These are phyloP conservation scores for Magallana nippona DNA, from an alignment of 2,888 invertebrate species.

Conservation along the genomic window DNA sequence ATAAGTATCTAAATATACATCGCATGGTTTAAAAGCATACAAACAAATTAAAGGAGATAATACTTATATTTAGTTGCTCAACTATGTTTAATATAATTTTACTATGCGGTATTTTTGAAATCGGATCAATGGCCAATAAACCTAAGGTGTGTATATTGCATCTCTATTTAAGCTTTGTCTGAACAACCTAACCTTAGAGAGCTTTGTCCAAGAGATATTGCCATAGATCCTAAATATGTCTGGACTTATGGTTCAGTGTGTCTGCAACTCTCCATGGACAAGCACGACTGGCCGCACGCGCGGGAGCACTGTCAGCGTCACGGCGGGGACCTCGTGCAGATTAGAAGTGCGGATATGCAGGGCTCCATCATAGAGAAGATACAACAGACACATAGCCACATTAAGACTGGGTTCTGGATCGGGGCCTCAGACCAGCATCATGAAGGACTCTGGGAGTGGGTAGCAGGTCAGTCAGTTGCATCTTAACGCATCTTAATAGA, in stretches of 20 bases:
- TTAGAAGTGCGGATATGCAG: constrained; percentile 63
- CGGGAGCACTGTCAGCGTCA: constrained; percentile 57
- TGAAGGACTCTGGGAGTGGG: constrained; percentile 71
- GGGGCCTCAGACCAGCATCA: constrained; percentile 70
- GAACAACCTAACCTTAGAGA: neutral
- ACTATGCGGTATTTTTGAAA: too few species aligned
- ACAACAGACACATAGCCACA: constrained; percentile 59
- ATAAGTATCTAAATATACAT: too few species aligned
- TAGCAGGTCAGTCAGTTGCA: constrained; percentile 57
- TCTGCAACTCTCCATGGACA: constrained; percentile 37
- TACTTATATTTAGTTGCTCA: too few species aligned
- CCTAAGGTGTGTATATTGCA: too few species aligned
- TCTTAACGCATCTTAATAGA: too few species aligned
- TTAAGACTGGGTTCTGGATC: constrained; percentile 72
- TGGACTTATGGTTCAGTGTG: neutral
- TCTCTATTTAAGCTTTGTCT: neutral
- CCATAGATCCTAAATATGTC: neutral
- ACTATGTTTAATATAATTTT: too few species aligned
- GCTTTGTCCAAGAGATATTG: neutral
- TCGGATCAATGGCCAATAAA: too few species aligned
- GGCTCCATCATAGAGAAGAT: constrained; percentile 57
- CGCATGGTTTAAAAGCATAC: too few species aligned
- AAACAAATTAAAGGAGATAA: too few species aligned
- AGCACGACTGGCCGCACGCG: constrained; percentile 65
- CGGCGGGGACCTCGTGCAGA: constrained; percentile 66